Percentiles rank a stretch among this genome's conserved stretches.
These are phyloP conservation scores for Mus spretus DNA, from an alignment of 2,797 vertebrate species.

Conservation along the genomic window DNA sequence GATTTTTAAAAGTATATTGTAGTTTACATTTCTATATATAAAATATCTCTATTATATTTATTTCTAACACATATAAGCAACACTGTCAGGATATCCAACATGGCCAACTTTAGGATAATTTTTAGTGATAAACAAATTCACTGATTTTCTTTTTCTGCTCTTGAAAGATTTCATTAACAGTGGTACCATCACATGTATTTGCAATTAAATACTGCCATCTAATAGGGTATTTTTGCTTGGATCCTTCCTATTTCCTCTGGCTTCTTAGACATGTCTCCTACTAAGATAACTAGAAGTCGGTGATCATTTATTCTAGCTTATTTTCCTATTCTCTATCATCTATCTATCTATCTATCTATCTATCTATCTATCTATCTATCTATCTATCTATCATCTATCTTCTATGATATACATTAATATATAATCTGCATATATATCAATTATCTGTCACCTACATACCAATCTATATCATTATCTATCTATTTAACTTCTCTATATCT, in stretches of 20 bases:
- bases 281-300: background rate
- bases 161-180: background rate
- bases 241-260: background rate
- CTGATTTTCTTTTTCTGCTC: background rate
- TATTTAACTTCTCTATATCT: background rate
- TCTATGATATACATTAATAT: background rate
- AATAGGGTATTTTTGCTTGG: background rate
- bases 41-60: background rate
- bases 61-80: background rate
- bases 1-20: background rate
- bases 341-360: background rate
- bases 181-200: background rate
- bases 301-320: background rate
- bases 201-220: background rate
- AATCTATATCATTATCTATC: background rate
- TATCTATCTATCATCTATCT: background rate
- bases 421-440: background rate
- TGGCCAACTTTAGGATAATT: background rate
- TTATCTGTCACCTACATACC: background rate
- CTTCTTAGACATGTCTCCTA: background rate
- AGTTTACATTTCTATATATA: background rate
- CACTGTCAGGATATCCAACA: background rate
- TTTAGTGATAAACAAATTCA: background rate
- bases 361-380: background rate
- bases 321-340: background rate